Base-by-base conservation (phyloP, 2,113 vertebrate species). In the Mustelus asterias region DNA sequence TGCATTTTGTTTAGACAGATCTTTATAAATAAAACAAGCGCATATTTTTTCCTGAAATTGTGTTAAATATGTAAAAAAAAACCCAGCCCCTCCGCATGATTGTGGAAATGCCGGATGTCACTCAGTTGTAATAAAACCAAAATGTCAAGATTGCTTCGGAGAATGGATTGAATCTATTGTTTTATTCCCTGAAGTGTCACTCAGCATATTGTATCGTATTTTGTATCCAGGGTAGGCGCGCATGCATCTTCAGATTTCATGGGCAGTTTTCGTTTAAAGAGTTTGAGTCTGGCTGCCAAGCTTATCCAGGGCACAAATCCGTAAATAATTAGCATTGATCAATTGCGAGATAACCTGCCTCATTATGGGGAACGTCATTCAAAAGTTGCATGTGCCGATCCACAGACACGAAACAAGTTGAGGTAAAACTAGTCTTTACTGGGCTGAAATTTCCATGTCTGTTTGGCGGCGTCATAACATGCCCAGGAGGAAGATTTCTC, bases 1-100 rank as follows among this genome's bases (percentile, higher is more conserved):
- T 98, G 98, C 98, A 98, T 97, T 97, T 98, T 98, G 98, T 98
- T 98, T 98, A 97, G 97, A 98, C 97, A 97, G 97, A 98, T 97
- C 97, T 97, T 98, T 98, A 98, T 98, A 98, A 97, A 98, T 98
- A 98, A 98, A 98, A 98, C 97, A 97, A 98, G 98, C 97, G 98
- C 97, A 98, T 98, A 97, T 98, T 97, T 98, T 98, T 97, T 54
- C 96, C 96, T 97, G 97, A 97, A 98, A 98, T 98, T 98, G 98
- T 97, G 97, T 98, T 98, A 98, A 98, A 98, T 98, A 98, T 98
- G 98, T 98, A 98, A 98, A 98, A 70, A 63, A 92, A 69, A 69
- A 94, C n/a, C n/a, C 98, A 97, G 97, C 97, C 97, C 97, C 97
- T 97, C 97, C 97, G 97, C 96, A 97, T 97, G 97, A 97, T 97